Evolutionary conservation across 2,888 invertebrate species (phyloP), one percentile per base, ranked within the genome.

Genomic region (Drosophila ezoana): DNA sequence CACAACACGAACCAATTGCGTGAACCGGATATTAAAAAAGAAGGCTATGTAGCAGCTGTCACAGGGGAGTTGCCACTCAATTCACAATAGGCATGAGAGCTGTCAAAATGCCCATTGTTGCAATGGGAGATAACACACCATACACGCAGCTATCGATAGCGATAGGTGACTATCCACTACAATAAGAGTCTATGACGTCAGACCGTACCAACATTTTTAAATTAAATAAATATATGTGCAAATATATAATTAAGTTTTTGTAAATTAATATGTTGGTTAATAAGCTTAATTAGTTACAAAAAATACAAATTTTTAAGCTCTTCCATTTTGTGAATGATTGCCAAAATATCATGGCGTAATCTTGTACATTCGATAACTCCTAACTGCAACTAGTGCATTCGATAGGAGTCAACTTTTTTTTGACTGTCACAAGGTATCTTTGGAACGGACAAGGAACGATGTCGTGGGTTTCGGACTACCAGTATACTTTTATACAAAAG

Each of bases 391-490:
- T 40, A 13, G 35, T 48, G 58, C 45, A 43, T 37, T 20, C 72
- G 72, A 68, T 72, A 72, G 33, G 33, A 35, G 41, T 11, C 18
- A 11, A 32, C 18, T 35, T 38, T 48, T 54, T 72, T 72, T 52
- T 52, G 48, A 32, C 35, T 56, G 70, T 71, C 72, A 71, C 65
- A 71, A 70, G 70, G 33, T 72, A 14, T 18, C 37, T 53, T 59
- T 57, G 59, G 38, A 49, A 20, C 37, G 14, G 23, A 13, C 2
- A 38, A 23, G 33, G 14, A 51, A 37, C 32, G 28, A 95, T 95
- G 95, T 94, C 96, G 72, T 98, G 98, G 98, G 94, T 98, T 68
- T 94, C 95, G 59, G 95, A 97, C 73, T 95, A 94, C 77, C 94
- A 95, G 66, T 93, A 96, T 80, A 94, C 94, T 66, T 96, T 96